Base-by-base conservation (phyloP, 2,113 vertebrate genomes). In the Ceratotherium simum region DNA sequence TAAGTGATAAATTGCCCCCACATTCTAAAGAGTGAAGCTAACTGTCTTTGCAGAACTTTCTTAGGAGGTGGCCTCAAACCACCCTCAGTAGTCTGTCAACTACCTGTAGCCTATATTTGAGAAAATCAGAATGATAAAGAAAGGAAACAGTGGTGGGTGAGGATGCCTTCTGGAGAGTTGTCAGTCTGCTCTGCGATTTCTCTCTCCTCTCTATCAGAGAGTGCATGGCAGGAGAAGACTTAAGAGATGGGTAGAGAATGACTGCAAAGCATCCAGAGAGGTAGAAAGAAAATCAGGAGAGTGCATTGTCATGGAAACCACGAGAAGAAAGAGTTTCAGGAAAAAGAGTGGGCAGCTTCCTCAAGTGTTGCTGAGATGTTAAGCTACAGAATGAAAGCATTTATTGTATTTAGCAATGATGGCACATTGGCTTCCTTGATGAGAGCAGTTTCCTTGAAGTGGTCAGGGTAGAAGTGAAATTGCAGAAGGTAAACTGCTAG, bases 291-390 rank as follows among this genome's bases (percentile, higher is more conserved):
- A 64, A 36, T 13, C n/a, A 78, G 73, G 58, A 73, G 72, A 76
- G 42, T 69, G 18, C 36, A 92, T 92, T 60, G 93, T 95, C 93
- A 95, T 97, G 93, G 96, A 95, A 97, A 97, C 95, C 79, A 80
- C 75, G 54, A 33, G 46, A 80, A 79, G 62, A 39, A 51, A 65
- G 51, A 6, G 29, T 51, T 95, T 97, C 36, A 65, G 79, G 90
- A 90, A 70, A 80, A 21, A 69, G 46, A 96, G 91, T 75, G 48
- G 88, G 93, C 58, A 90, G 82, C 72, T 89, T 42, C 51, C 20
- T 82, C 78, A 42, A 70, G 91, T 46, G 60, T 46, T 33, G n/a
- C 83, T 42, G 86, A 82, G 73, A 89, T n/a, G 65, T 82, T 89
- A 80, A 80, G 65, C 78, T 42, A 76, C 95, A 87, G 20, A 70